Conservation (phyloP, 2,888 invertebrate species). For the Plagodis pulveraria region DNA sequence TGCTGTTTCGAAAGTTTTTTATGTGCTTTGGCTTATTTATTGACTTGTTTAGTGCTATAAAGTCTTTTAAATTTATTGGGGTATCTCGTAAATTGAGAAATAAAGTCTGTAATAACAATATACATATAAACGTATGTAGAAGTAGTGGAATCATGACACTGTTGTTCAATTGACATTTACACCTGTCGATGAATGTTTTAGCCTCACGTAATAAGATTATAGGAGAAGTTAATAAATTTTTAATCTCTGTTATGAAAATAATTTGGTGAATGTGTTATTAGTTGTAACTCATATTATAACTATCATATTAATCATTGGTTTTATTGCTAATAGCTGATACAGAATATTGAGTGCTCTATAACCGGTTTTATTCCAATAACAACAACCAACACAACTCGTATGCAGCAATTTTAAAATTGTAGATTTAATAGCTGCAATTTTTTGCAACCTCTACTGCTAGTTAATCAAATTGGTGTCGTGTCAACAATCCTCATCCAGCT, state of each 20-base stretch:
- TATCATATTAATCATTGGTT: too few relatives aligned
- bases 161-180: too few relatives aligned
- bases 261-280: too few relatives aligned
- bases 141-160: too few relatives aligned
- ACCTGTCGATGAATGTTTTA: too few relatives aligned
- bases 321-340: too few relatives aligned
- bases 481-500: constrained; percentile 52
- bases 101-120: not conserved
- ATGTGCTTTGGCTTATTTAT: constrained; percentile 9
- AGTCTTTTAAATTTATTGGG: not conserved
- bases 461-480: constrained; percentile 46
- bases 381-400: not conserved
- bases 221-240: too few relatives aligned
- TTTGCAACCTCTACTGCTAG: constrained; percentile 31
- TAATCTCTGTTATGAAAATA: too few relatives aligned
- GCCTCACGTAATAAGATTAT: too few relatives aligned
- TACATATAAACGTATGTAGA: too few relatives aligned
- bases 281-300: too few relatives aligned
- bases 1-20: constrained; percentile 1
- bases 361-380: constrained; percentile 12
- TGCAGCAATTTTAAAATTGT: constrained; percentile 8
- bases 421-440: constrained; percentile 24
- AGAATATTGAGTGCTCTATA: not conserved
- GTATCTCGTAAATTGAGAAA: constrained; percentile 3
- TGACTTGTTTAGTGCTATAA: constrained; percentile 8